phyloP scores from a whole-genome alignment of 2,113 vertebrate species.

The Vanacampus margaritifer region DNA sequence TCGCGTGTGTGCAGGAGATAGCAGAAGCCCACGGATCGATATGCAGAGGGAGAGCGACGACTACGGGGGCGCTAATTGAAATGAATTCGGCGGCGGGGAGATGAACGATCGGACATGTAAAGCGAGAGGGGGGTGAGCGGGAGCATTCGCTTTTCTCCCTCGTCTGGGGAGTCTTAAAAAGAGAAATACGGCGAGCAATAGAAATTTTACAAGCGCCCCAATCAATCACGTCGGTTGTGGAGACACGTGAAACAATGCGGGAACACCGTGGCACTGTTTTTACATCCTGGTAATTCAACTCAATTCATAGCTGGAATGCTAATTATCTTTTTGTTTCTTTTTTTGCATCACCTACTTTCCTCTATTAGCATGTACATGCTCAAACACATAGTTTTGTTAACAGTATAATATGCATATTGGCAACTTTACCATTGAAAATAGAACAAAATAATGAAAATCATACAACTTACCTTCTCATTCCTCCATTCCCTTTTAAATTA shows the following conservation, averaged over 20 bases:
- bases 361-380: neutral
- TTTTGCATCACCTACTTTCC: neutral
- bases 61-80: slow-evolving; percentile 67
- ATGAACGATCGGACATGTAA: slow-evolving; percentile 66
- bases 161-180: slow-evolving; percentile 58
- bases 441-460: neutral
- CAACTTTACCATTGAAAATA: neutral
- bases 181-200: slow-evolving; percentile 55
- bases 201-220: slow-evolving; percentile 46
- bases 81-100: slow-evolving; percentile 68
- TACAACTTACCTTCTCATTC: neutral
- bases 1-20: slow-evolving; percentile 16
- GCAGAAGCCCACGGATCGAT: slow-evolving; percentile 69
- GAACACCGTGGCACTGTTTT: slow-evolving; percentile 40
- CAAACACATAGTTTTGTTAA: neutral
- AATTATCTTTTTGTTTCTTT: neutral
- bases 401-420: neutral
- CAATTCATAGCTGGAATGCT: slow-evolving; percentile 28
- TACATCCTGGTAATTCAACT: slow-evolving; percentile 45
- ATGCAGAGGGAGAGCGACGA: slow-evolving; percentile 52
- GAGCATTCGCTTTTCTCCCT: slow-evolving; percentile 45
- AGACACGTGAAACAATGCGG: slow-evolving; percentile 45
- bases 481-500: neutral
- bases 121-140: slow-evolving; percentile 26
- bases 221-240: slow-evolving; percentile 58